These are phyloP conservation scores for Imbricaverruca yamaguchii DNA, from an alignment of 2,888 invertebrate species.

Conservation along the genomic window DNA sequence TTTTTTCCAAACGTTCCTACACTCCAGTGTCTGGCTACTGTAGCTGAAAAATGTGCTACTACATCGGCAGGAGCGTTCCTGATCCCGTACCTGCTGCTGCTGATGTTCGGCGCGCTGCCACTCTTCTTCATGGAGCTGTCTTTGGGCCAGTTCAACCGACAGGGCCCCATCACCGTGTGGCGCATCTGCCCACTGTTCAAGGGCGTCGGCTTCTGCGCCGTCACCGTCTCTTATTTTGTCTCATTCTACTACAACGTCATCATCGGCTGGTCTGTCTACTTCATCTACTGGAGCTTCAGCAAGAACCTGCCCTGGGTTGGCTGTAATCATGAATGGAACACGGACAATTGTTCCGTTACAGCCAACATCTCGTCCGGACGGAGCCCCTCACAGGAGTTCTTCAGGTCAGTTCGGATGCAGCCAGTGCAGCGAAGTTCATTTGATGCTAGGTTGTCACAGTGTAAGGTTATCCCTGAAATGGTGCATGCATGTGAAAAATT, in stretches of 20 bases:
- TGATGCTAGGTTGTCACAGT: too few relatives aligned
- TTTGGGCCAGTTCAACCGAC: constrained; percentile 65
- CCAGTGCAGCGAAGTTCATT: too few relatives aligned
- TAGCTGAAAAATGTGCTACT: too few relatives aligned
- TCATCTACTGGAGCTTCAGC: constrained; percentile 59
- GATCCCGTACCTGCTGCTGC: constrained; percentile 65
- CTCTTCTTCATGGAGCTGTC: constrained; percentile 72
- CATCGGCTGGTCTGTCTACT: constrained; percentile 76
- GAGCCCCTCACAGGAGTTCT: constrained; percentile 37
- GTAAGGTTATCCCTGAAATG: too few relatives aligned
- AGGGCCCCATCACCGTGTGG: constrained; percentile 72
- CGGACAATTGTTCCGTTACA: constrained; percentile 53
- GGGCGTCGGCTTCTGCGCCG: constrained; percentile 72
- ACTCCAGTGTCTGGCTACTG: too few relatives aligned
- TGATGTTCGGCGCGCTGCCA: constrained; percentile 66
- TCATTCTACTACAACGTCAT: constrained; percentile 79
- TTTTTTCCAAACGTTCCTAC: too few relatives aligned
- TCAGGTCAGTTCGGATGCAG: constrained; percentile 35
- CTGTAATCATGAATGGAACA: constrained; percentile 76
- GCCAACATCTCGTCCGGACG: constrained; percentile 29
- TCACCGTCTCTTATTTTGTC: constrained; percentile 66
- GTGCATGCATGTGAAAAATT: too few relatives aligned
- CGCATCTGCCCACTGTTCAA: constrained; percentile 70
- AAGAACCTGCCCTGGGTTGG: constrained; percentile 70
- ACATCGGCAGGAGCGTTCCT: constrained; percentile 55